Evolutionary conservation across 2,113 vertebrate species (phyloP), one percentile per base, ranked within the genome.

Genomic region (Polypterus senegalus): DNA sequence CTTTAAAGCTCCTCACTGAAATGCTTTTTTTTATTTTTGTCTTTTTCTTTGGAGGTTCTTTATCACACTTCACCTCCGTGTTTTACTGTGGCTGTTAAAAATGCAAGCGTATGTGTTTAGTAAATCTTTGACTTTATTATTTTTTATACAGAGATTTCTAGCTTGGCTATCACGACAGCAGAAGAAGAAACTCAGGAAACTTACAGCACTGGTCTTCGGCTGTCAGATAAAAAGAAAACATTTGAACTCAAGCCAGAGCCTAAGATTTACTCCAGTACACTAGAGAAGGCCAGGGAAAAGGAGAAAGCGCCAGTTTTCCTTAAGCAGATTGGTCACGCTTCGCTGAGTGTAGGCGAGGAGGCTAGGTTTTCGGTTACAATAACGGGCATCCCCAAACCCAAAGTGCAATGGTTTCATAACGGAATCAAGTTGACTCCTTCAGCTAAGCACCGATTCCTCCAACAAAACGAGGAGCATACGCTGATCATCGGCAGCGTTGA

Each of bases 211-310:
- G 61, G 80, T 67, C 81, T 92, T 76, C 84, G 78, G 57, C 82
- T 97, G 75, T 70, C 79, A 67, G 69, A 87, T 59, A 87, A 71
- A 82, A 73, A 83, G 9, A 89, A 87, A 93, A 91, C 89, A 90
- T 87, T 92, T 91, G 91, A 95, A 86, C 88, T 90, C 88, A 77
- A 82, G 71, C 83, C 92, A 92, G 91, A 88, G 75, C 69, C 86
- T 66, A 77, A 90, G 81, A 72, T 69, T 74, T 83, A 83, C 73
- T 89, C 85, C 66, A 90, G 75, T 64, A 79, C 80, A 72, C 74
- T 79, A 69, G 81, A 88, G 70, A 78, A 79, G 58, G 77, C 82
- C 83, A 88, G 75, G 61, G 83, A 92, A 76, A 82, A 82, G 1
- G 70, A 67, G 48, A 73, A 48, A 65, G 67, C 63, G 48, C 93